Percentiles rank a stretch among this genome's conserved stretches.
Conservation (phyloP, 1,140 invertebrate genomes). For the Nasonia giraulti region DNA sequence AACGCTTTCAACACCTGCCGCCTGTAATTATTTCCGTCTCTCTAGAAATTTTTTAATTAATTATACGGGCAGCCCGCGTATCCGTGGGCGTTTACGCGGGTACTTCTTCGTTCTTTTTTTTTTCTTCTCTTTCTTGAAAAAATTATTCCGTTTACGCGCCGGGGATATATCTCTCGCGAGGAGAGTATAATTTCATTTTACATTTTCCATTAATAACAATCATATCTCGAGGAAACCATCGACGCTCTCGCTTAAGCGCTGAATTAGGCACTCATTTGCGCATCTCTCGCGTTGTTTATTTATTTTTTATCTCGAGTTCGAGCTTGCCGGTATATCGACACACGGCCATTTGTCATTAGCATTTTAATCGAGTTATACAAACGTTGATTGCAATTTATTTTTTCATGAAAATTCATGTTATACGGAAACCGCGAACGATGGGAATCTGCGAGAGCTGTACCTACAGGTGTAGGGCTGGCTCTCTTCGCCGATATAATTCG, state of each 20-base stretch:
- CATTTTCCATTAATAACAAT: slow-evolving; percentile 8
- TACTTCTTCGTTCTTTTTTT: neutral
- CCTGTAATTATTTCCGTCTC: slow-evolving; percentile 50
- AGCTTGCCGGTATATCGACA: neutral
- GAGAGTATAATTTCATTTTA: slow-evolving; percentile 3
- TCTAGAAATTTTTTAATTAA: slow-evolving; percentile 53
- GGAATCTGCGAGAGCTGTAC: neutral
- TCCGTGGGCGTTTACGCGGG: neutral
- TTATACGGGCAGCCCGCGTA: slow-evolving; percentile 4
- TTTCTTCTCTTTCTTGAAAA: neutral
- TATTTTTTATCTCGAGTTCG: neutral
- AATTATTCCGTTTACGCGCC: neutral
- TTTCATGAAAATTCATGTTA: too few species aligned
- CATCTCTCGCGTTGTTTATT: neutral
- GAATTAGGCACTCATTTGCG: neutral
- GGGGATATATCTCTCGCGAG: neutral
- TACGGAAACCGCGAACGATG: neutral
- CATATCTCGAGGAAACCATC: neutral
- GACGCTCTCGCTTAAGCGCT: neutral
- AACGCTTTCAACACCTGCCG: slow-evolving; percentile 49
- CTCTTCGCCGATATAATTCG: slow-evolving; percentile 4
- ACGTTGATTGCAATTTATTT: neutral
- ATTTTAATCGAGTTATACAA: neutral
- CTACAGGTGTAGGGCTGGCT: neutral
- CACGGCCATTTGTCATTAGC: neutral